These are phyloP conservation scores for Mormoops blainvillei DNA, from an alignment of 2,113 vertebrate genomes.

Conservation along the genomic window DNA sequence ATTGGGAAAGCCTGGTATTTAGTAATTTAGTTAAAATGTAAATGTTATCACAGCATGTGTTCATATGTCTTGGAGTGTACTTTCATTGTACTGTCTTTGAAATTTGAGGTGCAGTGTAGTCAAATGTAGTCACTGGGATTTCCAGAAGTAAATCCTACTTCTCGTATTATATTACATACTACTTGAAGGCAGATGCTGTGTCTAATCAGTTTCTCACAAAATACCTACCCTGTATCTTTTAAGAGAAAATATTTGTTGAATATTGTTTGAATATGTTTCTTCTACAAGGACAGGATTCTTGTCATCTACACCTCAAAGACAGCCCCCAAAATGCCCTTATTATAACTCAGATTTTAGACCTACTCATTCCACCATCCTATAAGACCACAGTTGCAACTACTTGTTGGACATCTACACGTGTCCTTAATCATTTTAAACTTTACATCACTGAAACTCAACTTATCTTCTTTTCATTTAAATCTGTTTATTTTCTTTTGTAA, in stretches of 20 bases:
- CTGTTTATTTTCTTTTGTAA: background rate
- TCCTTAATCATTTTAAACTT: conserved; percentile 23
- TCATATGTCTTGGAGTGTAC: background rate
- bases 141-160: background rate
- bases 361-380: background rate
- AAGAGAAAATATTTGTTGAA: background rate
- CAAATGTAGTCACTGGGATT: background rate
- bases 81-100: background rate
- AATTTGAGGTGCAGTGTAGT: background rate
- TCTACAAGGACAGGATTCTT: background rate
- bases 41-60: background rate
- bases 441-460: background rate
- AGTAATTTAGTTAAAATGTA: background rate
- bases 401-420: background rate
- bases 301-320: background rate
- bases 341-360: background rate
- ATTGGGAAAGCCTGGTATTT: background rate
- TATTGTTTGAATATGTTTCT: background rate
- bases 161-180: background rate
- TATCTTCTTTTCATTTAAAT: background rate
- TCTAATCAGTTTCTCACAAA: background rate
- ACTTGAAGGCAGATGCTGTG: background rate
- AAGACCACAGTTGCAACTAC: background rate
- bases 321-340: background rate
- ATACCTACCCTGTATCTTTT: background rate